These are phyloP conservation scores for Gambelia wislizenii DNA, from an alignment of 2,797 vertebrate species.

Conservation along the genomic window DNA sequence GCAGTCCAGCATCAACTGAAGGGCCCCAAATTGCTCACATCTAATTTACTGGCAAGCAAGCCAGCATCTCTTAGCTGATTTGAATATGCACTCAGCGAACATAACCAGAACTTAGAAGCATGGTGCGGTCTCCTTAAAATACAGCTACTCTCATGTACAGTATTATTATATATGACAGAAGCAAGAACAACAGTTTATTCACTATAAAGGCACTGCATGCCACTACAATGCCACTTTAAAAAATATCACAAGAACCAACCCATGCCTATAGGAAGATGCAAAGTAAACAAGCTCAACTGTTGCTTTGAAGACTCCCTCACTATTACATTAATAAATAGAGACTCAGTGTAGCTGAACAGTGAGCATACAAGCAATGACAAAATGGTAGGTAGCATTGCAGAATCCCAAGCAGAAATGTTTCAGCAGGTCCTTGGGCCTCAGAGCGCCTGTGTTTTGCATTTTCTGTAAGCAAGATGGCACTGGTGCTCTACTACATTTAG, in stretches of 20 bases:
- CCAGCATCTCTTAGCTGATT: background rate
- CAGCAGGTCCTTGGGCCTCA: background rate
- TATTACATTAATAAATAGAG: conserved; percentile 1
- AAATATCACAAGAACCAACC: background rate
- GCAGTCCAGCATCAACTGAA: background rate
- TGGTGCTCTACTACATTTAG: background rate
- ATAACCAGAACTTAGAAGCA: background rate
- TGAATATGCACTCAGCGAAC: background rate
- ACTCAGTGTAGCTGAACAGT: background rate
- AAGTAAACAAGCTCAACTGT: background rate
- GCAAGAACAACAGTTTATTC: background rate
- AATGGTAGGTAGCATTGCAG: background rate
- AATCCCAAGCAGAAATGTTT: background rate
- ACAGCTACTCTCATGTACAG: background rate
- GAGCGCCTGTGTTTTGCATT: background rate
- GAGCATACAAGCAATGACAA: background rate
- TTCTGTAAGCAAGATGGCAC: background rate
- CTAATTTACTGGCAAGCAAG: background rate
- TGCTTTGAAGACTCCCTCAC: conserved; percentile 46
- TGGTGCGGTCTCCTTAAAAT: background rate
- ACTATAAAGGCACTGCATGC: background rate
- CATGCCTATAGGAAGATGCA: background rate
- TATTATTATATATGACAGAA: background rate
- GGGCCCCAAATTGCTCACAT: background rate
- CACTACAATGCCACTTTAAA: background rate